A percentile compares a stretch with the other conserved stretches of the same genome.
Evolutionary conservation across 2,888 invertebrate genomes (phyloP).

Genomic region (Nineta flava): DNA sequence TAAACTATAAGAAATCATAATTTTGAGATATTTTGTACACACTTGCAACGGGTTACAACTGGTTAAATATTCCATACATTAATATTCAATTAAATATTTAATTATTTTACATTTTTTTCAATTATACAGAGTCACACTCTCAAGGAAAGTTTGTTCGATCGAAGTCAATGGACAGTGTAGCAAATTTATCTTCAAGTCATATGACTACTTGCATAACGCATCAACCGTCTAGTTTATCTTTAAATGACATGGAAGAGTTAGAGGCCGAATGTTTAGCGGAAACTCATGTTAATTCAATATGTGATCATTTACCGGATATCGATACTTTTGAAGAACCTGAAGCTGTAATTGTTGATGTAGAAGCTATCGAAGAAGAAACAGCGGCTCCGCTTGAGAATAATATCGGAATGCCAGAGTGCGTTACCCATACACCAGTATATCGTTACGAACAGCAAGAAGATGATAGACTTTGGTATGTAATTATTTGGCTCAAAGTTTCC

Average conservation of each 20-base stretch:
- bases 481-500: conserved; percentile 3
- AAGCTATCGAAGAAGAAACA: conserved; percentile 64
- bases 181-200: conserved; percentile 26
- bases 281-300: conserved; percentile 17
- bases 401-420: conserved; percentile 42
- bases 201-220: conserved; percentile 34
- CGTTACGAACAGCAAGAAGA: conserved; percentile 46
- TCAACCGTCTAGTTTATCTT: conserved; percentile 56
- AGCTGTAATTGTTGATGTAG: conserved; percentile 65
- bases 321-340: conserved; percentile 37
- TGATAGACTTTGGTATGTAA: conserved; percentile 32
- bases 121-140: background rate
- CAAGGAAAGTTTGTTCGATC: conserved; percentile 40
- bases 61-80: too few relatives aligned
- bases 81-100: too few relatives aligned
- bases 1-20: too few relatives aligned
- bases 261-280: conserved; percentile 29
- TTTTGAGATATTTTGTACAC: too few relatives aligned
- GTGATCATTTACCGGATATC: conserved; percentile 16
- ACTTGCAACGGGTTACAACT: too few relatives aligned
- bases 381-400: conserved; percentile 54
- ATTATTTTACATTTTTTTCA: background rate
- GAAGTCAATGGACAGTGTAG: conserved; percentile 62
- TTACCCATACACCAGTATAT: conserved; percentile 61
- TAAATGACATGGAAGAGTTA: conserved; percentile 55